These are phyloP conservation scores for Magallana gigas DNA, from an alignment of 1,140 invertebrate species.

Conservation along the genomic window DNA sequence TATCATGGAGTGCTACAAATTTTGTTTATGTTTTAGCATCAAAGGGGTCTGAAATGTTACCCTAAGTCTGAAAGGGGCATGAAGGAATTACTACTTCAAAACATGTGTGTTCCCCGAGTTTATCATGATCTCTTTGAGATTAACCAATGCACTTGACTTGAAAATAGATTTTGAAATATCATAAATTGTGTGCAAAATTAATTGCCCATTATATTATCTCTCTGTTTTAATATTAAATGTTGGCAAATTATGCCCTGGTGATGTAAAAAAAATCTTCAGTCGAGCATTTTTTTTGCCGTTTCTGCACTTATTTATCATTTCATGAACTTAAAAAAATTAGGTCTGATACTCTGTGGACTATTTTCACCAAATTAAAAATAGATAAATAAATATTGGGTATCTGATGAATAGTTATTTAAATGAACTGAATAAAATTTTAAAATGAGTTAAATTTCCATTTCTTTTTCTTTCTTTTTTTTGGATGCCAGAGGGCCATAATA, in stretches of 20 bases:
- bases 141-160: conserved; percentile 2
- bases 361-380: background rate
- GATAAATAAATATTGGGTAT: background rate
- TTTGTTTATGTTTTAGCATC: conserved; percentile 53
- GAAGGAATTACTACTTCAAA: conserved; percentile 41
- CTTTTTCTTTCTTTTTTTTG: too few species aligned
- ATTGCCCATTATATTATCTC: conserved; percentile 40
- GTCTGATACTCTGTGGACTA: background rate
- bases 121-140: conserved; percentile 39
- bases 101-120: conserved; percentile 36
- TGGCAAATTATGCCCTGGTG: background rate
- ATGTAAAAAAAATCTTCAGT: background rate
- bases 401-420: background rate
- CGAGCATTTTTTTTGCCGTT: background rate
- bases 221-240: conserved; percentile 37
- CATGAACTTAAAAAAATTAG: background rate
- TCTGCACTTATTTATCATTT: conserved; percentile 1
- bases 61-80: conserved; percentile 25
- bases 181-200: conserved; percentile 41
- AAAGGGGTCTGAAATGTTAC: conserved; percentile 46
- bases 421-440: background rate
- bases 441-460: too few species aligned
- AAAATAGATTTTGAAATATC: conserved; percentile 40
- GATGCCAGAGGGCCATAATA: too few species aligned
- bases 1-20: conserved; percentile 52